phyloP scores from a whole-genome alignment of 2,113 vertebrate species.

The Antigone vipio region DNA sequence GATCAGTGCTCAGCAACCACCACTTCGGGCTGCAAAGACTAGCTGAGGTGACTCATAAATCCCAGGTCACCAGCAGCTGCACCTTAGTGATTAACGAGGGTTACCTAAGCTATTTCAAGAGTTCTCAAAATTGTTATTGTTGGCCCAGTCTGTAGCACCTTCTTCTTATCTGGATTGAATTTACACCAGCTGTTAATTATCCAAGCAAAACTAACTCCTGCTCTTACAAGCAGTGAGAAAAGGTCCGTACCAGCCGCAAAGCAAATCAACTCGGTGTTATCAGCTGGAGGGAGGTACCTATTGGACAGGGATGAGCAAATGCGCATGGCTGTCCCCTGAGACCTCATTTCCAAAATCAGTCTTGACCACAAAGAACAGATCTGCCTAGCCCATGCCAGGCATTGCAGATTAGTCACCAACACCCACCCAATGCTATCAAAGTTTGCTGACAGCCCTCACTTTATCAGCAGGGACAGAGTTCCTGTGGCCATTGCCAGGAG shows the following conservation, averaged over 20 bases:
- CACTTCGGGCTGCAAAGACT: not conserved
- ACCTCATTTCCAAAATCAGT: conserved; percentile 8
- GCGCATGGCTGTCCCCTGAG: not conserved
- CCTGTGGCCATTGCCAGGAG: conserved; percentile 42
- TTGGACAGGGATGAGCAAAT: not conserved
- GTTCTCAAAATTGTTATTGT: not conserved
- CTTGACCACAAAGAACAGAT: not conserved
- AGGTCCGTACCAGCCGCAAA: not conserved
- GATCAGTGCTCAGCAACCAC: not conserved
- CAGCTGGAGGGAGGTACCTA: not conserved
- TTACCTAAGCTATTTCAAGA: not conserved
- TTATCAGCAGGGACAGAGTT: conserved; percentile 61
- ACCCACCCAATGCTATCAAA: not conserved
- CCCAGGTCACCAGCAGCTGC: not conserved
- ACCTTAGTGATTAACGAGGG: not conserved
- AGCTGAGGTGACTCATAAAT: not conserved
- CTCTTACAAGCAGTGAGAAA: not conserved
- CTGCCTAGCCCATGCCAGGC: not conserved
- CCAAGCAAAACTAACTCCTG: not conserved
- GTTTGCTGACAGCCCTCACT: not conserved
- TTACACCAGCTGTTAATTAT: not conserved
- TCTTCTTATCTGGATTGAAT: not conserved
- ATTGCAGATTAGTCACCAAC: not conserved
- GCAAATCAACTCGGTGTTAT: not conserved
- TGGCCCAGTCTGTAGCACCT: not conserved